Base-by-base conservation (phyloP, 2,797 vertebrate species). In the Somateria mollissima region DNA sequence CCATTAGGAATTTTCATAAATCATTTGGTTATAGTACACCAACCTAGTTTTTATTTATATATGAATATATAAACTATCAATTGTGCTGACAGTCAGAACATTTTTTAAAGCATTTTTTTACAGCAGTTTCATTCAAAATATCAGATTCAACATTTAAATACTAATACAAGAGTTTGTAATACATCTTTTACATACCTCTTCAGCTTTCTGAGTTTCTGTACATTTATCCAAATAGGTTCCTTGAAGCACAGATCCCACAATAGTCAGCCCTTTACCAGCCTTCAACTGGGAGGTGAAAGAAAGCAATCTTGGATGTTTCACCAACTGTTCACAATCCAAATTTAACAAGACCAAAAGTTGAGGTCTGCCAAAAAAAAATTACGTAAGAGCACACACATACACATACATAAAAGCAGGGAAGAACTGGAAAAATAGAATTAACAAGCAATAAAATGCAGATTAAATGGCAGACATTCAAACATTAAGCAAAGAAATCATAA, bases 201-300 rank as follows among this genome's bases (percentile, higher is more conserved):
- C 99, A 3, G 99, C 98, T 79, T 58, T 98, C 95, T 98, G 99
- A 75, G 98, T 97, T 94, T 99, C 98, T 0, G 74, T 2, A 0
- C 98, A 98, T 97, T 98, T 99, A 94, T 98, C 99, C 96, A 99
- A 98, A 91, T 98, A 99, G 15, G 99, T 98, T 81, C 99, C 99
- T 95, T 99, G 98, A 73, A 99, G 96, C 69, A 99, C 99, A 5
- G 98, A 99, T 76, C 98, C 99, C 94, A 99, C 99, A 8, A 99
- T 65, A 41, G 99, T 99, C 79, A 99, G 97, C 67, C 99, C 99
- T 97, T 99, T 99, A 58, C 99, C 99, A 2, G 99, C 99, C 97
- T 99, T 99, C 89, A 99, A 97, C 96, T 99, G 99, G 4, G 98
- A 98, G 66, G 99, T 99, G 83, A 99, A 96, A 84, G 99, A 99